These are phyloP conservation scores for Molossus molossus DNA, from an alignment of 2,797 vertebrate genomes.

Conservation along the genomic window DNA sequence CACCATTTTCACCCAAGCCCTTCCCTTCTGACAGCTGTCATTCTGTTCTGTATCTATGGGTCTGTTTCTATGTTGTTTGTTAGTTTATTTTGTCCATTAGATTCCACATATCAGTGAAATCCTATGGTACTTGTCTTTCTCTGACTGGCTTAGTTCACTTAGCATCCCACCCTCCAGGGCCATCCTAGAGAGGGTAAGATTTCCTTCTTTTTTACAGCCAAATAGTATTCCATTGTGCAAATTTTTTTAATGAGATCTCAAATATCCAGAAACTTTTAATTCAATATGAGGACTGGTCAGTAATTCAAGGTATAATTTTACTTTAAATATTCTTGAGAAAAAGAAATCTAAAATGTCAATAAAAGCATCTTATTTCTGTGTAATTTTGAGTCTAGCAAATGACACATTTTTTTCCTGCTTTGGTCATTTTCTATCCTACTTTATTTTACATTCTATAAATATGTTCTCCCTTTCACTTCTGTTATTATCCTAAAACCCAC, in stretches of 20 bases:
- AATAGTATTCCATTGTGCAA: neutral
- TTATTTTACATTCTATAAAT: slow-evolving; percentile 47
- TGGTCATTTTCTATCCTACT: neutral
- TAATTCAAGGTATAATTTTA: neutral
- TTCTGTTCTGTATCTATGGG: neutral
- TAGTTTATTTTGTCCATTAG: neutral
- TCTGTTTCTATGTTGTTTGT: neutral
- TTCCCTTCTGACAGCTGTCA: neutral
- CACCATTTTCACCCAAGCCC: neutral
- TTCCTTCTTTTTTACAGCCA: neutral
- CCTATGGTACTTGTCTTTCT: neutral
- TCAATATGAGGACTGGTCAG: neutral
- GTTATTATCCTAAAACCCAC: neutral
- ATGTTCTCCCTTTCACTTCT: neutral
- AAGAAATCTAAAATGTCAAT: neutral
- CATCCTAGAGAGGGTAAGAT: neutral
- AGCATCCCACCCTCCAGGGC: neutral
- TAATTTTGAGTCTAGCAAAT: slow-evolving; percentile 46
- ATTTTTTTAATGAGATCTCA: neutral
- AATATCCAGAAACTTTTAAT: slow-evolving; percentile 35
- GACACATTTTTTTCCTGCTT: neutral
- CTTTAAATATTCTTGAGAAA: neutral
- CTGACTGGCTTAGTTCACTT: neutral
- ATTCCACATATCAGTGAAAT: neutral
- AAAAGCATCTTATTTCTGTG: neutral